Percentiles rank a stretch among this genome's conserved stretches.
phyloP scores from a whole-genome alignment of 2,113 vertebrate species.

The Himantopus leucocephalus region DNA sequence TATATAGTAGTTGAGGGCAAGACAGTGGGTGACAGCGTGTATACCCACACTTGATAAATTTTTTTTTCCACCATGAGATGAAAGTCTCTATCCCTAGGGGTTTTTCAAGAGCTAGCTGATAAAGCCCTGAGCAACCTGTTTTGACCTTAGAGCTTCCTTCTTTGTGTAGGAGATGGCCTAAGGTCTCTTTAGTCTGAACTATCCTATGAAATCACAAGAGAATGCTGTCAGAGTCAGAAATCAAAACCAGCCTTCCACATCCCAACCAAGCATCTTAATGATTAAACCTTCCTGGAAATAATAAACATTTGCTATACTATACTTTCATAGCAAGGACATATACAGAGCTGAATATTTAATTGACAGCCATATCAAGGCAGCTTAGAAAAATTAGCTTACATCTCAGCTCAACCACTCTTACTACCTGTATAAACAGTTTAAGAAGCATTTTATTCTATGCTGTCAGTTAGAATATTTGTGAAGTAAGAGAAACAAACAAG shows the following conservation, averaged over 20 bases:
- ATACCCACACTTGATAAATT: neutral
- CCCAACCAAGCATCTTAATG: neutral
- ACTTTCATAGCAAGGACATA: neutral
- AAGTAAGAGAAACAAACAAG: neutral
- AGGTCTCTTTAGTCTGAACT: neutral
- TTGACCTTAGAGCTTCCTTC: neutral
- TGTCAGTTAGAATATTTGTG: neutral
- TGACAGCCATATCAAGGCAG: neutral
- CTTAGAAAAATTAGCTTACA: neutral
- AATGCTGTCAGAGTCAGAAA: neutral
- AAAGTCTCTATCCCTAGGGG: neutral
- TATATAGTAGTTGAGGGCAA: fast-evolving
- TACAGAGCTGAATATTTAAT: neutral
- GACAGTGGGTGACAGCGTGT: neutral
- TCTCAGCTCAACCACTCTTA: neutral
- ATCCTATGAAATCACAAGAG: neutral
- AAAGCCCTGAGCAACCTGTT: neutral
- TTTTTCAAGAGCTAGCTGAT: neutral
- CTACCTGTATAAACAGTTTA: neutral
- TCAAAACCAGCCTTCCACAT: neutral
- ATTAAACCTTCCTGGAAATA: neutral
- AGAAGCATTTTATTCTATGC: neutral
- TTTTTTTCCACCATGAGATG: neutral
- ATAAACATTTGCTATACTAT: neutral
- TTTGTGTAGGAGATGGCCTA: neutral